phyloP scores from a whole-genome alignment of 2,113 vertebrate species.

The Pterocles orientalis region DNA sequence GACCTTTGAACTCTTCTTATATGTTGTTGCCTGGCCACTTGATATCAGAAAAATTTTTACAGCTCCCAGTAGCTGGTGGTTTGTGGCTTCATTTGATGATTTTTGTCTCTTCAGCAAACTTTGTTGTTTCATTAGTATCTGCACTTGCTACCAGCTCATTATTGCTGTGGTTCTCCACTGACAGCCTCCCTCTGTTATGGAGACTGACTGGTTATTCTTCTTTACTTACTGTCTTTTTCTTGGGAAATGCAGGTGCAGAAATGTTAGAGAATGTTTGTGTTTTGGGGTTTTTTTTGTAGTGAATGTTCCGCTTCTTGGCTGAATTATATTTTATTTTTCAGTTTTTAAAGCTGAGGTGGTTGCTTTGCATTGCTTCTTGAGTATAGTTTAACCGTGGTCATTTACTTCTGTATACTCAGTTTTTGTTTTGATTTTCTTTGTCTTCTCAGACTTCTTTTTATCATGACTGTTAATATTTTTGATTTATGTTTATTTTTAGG shows the following conservation, averaged over 20 bases:
- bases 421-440: neutral
- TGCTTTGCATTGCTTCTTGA: neutral
- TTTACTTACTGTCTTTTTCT: neutral
- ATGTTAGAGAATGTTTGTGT: neutral
- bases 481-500: neutral
- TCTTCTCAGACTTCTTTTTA: neutral
- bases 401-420: neutral
- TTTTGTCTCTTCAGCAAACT: neutral
- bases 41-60: neutral
- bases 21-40: neutral
- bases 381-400: neutral
- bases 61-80: neutral
- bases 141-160: neutral
- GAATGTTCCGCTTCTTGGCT: neutral
- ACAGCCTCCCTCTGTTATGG: neutral
- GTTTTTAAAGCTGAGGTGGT: neutral
- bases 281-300: neutral
- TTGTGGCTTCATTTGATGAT: neutral
- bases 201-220: neutral
- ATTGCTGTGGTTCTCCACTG: neutral
- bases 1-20: neutral
- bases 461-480: neutral
- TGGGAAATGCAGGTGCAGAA: neutral
- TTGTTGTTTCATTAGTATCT: neutral
- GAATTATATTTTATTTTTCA: neutral